Base-by-base conservation (phyloP, 2,888 invertebrate genomes). In the Parthenolecanium corni region DNA sequence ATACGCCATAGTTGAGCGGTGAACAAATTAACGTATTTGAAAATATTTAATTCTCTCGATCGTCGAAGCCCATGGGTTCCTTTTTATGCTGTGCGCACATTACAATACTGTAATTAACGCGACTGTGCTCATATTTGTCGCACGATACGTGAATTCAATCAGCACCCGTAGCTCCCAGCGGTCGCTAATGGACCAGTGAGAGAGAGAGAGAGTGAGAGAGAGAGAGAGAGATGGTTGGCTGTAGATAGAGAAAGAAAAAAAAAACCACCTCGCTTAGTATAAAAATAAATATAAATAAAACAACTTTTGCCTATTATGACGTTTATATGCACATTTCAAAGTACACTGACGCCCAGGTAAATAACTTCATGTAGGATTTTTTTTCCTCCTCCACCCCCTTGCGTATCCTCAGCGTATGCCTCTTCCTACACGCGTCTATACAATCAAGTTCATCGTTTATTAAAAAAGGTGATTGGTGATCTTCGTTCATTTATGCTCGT, bases 331-430 rank as follows among this genome's bases (percentile, higher is more conserved):
- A 5, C 38, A 53, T 53, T 53, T 53, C 23, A 23, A 23, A 42
- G 54, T 24, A 54, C 54, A 54, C 40, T 42, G 54, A 54, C 54
- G 54, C 54, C 54, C 42, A 54, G 54, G 54, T 54, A 54, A 54
- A 54, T 54, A 54, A 54, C 44, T 54, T 54, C 31, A 53, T 44
- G 54, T 54, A 54, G 54, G 42, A 54, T 54, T 54, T 54, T 14
- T 14, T 14, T 14, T 6, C 4, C 44, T 5, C 44, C 16, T 14
- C 44, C 44, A 31, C 31, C 31, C 31, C 31, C 31, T 31, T 31
- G 31, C 31, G 31, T 31, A 31, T 31, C 9, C 31, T 31, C 31
- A 4, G 4, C 31, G 9, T 9, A 31, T 31, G 4, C 31, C 4
- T n/a, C n/a, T 31, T 31, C 5, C 31, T 31, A 6, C 31, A 31